These are phyloP conservation scores for Pammene aurita DNA, from an alignment of 2,888 invertebrate genomes.

Conservation along the genomic window DNA sequence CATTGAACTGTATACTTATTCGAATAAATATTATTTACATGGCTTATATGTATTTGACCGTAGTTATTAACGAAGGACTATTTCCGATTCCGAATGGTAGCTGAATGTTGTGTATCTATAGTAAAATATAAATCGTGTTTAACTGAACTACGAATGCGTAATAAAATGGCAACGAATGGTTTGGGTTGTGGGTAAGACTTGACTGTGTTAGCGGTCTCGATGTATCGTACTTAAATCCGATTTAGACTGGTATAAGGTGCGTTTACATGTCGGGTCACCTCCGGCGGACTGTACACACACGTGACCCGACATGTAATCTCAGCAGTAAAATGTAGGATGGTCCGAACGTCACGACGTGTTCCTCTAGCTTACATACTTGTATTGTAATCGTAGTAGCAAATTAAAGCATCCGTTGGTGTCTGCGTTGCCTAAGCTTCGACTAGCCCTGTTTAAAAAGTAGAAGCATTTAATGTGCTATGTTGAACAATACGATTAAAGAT, in stretches of 20 bases:
- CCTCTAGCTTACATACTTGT: constrained; percentile 11
- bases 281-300: too few species aligned
- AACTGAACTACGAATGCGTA: constrained; percentile 16
- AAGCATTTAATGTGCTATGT: constrained; percentile 4
- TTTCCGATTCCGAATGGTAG: constrained; percentile 49
- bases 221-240: constrained; percentile 33
- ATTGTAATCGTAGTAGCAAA: constrained; percentile 23
- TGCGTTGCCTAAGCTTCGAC: neutral
- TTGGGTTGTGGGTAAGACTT: constrained; percentile 14
- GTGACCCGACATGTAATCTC: too few species aligned
- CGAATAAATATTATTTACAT: constrained; percentile 46
- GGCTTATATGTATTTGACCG: constrained; percentile 53
- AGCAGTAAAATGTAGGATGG: too few species aligned
- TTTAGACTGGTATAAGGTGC: constrained; percentile 21
- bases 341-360: constrained; percentile 20
- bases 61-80: constrained; percentile 62
- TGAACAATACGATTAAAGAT: constrained; percentile 5
- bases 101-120: constrained; percentile 54
- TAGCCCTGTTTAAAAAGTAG: constrained; percentile 14
- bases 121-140: constrained; percentile 29
- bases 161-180: constrained; percentile 32
- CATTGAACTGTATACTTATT: constrained; percentile 57
- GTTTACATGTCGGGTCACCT: too few species aligned
- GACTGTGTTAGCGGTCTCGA: neutral
- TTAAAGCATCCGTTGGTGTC: constrained; percentile 21